These are phyloP conservation scores for Nannoperca australis DNA, from an alignment of 2,797 vertebrate species.

Conservation along the genomic window DNA sequence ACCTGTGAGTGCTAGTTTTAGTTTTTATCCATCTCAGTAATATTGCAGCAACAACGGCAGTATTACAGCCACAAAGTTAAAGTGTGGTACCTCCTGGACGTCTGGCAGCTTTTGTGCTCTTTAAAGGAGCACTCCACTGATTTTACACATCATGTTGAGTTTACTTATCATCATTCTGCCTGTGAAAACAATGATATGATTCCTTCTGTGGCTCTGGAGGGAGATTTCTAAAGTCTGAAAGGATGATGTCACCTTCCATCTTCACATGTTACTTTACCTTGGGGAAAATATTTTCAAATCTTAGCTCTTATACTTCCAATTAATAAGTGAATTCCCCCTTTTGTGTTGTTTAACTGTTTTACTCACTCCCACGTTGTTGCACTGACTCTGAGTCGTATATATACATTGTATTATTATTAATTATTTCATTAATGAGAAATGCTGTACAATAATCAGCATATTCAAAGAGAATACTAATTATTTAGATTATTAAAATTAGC, in stretches of 20 bases:
- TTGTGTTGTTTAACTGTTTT: background rate
- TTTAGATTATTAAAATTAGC: too few relatives aligned
- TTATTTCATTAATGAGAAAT: background rate
- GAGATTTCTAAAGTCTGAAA: too few relatives aligned
- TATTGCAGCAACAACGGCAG: background rate
- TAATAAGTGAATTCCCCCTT: background rate
- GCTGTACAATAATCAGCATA: background rate
- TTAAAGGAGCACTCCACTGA: background rate
- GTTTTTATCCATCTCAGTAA: background rate
- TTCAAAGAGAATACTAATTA: background rate
- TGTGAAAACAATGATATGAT: background rate
- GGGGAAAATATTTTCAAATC: background rate
- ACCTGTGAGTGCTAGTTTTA: background rate
- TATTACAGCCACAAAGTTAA: too few relatives aligned
- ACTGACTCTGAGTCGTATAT: background rate
- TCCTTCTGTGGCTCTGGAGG: too few relatives aligned
- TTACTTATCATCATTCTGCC: background rate
- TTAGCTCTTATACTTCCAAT: background rate
- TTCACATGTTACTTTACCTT: background rate
- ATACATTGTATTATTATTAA: background rate
- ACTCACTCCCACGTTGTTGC: background rate
- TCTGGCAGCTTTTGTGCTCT: background rate
- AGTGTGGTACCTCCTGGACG: background rate
- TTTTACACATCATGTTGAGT: background rate
- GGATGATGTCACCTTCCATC: too few relatives aligned